Percentiles rank a stretch among this genome's conserved stretches.
Conservation (phyloP, 1,140 invertebrate genomes). For the Gryllus bimaculatus region DNA sequence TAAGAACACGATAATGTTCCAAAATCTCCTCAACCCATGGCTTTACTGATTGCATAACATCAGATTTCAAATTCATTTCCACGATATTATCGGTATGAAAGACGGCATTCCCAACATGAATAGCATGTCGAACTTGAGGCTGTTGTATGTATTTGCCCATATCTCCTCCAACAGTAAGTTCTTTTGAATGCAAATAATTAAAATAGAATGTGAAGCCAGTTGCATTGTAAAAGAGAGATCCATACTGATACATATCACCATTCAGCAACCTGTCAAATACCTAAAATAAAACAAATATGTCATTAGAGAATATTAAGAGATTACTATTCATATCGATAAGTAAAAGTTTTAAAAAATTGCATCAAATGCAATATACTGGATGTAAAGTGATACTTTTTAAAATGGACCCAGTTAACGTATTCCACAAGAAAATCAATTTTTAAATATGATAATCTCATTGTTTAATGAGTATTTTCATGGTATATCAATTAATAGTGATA, state of each 20-base stretch:
- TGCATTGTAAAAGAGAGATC: conserved; percentile 62
- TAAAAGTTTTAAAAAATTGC: neutral
- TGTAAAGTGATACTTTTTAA: neutral
- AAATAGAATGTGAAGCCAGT: conserved; percentile 72
- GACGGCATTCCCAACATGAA: conserved; percentile 72
- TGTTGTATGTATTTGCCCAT: conserved; percentile 49
- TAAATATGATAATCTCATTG: too few species aligned
- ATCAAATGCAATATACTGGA: neutral
- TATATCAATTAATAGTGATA: too few species aligned
- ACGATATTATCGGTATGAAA: conserved; percentile 45
- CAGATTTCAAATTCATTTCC: conserved; percentile 45
- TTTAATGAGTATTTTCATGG: too few species aligned
- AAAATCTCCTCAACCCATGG: conserved; percentile 60
- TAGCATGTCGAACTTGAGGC: conserved; percentile 50
- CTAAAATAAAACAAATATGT: conserved; percentile 25
- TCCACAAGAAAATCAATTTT: too few species aligned
- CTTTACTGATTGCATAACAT: conserved; percentile 76
- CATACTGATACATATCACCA: conserved; percentile 50
- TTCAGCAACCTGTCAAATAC: conserved; percentile 61
- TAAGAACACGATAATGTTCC: conserved; percentile 55
- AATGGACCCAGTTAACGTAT: too few species aligned
- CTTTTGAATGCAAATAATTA: conserved; percentile 59
- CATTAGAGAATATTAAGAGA: neutral
- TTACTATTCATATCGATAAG: neutral
- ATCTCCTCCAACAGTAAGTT: conserved; percentile 23